Base-by-base conservation (phyloP, 2,888 invertebrate species). In the Bedellia somnulentella region DNA sequence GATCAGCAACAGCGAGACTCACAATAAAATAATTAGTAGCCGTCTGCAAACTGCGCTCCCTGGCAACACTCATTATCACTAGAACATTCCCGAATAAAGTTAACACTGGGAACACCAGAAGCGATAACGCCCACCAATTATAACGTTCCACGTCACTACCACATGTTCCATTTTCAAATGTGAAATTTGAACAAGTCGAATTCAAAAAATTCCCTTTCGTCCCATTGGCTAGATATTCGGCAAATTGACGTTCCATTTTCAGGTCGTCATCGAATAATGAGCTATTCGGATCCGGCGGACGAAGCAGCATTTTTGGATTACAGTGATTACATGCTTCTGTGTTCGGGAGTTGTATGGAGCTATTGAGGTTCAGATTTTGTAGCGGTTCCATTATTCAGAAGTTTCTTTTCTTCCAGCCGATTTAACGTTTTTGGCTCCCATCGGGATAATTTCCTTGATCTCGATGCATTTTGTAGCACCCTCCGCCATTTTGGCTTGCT, bases 11-110 rank as follows among this genome's bases (percentile, higher is more conserved):
- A 31, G 97, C 97, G 52, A 98, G 73, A 52, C 95, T 96, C 50
- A 98, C 96, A 62, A 99, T 98, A 77, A 99, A 97, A 79, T 97
- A 99, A 79, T 99, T 99, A 45, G 99, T 99, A 44, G 93, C 96
- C 23, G 95, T 93, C 64, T 96, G 94, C 42, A 99, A 77, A 37
- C 89, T 86, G 40, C 93, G 80, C 60, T 98, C 98, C 41, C 89
- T 81, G 43, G 85, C 86, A 29, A 99, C 97, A 67, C 93, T 93
- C 49, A 97, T 68, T 48, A 98, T 96, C 48, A 98, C 98, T 47
- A 98, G 80, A 39, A 96, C 90, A 70, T 99, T 99, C 36, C 99
- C 97, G 63, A 97, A 95, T 35, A 97, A 81, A 17, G 97, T 97
- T 47, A 93, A 80, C 47, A 93, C 80, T 22, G 97, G 96, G 53